Evolutionary conservation across 2,888 invertebrate genomes (phyloP), one percentile per base, ranked within the genome.

Genomic region (Auanema sp.): DNA sequence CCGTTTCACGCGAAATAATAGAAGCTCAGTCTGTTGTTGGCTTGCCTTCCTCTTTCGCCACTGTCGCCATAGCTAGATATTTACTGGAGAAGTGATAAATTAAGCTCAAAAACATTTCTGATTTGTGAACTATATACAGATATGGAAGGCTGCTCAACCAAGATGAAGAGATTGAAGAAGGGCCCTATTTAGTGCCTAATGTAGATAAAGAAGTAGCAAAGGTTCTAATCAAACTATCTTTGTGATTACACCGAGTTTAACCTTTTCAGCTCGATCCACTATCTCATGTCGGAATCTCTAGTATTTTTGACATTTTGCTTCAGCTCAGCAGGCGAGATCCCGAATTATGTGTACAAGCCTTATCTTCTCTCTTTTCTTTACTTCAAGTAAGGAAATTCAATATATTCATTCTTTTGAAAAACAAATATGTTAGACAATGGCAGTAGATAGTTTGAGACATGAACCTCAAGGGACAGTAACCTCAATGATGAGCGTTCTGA

Each of bases 301-400:
- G 92, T 70, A 91, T 97, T 4, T 94, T 96, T 85, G 91, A 93
- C 79, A 87, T 97, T 43, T 91, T 97, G 75, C 89, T 91, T 65
- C 93, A 94, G 84, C 91, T 94, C 59, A 88, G 92, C 65, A 88
- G 88, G 60, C 88, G 90, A 16, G 92, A 95, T 85, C 90, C 93
- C 1, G 87, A 88, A 63, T 88, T 97, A 59, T 97, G 96, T 85
- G 91, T 91, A 54, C 90, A 91, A 41, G 72, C 95, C 4, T 87
- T 97, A 43, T 88, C 89, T 74, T 93, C 96, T 1, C 86, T 97
- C 71, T 87, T 96, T 4, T 53, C 64, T 11, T 54, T 73, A 40
- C 62, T 73, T 24, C 70, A 71, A 52, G 59, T 59, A 24, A 58
- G 33, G 51, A 23, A 23, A 52, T 16, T 52, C 16, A 18, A 47